Evolutionary conservation across 2,888 invertebrate species (phyloP), one percentile per base, ranked within the genome.

Genomic region (Latrodectus elegans): DNA sequence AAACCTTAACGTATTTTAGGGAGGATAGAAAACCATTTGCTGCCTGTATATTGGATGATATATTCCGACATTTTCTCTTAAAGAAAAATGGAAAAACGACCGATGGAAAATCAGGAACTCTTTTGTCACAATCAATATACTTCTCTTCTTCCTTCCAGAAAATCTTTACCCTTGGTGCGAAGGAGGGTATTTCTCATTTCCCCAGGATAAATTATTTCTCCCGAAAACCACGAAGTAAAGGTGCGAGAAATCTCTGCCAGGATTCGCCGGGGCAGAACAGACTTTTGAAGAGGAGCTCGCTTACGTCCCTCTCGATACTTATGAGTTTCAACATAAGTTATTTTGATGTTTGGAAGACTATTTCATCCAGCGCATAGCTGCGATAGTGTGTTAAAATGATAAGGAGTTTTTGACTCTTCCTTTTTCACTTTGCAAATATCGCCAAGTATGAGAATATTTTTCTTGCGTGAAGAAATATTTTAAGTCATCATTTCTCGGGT

Each of bases 121-220:
- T 74, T 81, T 81, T 81, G 81, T 74, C 81, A 81, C 81, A 81
- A 81, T 81, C 81, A 81, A 81, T 81, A 81, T 74, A 74, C 52
- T 81, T 72, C 74, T 74, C 67, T 73, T 73, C 55, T 73, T 72
- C 14, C 53, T 74, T 52, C 53, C 11, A 14, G 53, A 53, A 65
- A 68, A 53, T 17, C 51, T 26, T 8, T 26, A 17, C 53, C 52
- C 26, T 22, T 71, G 60, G 38, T 64, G 51, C 73, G 81, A 17
- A 74, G 38, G 38, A 53, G 74, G 67, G 67, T 74, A 81, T 81
- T 74, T 81, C 67, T 67, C 73, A 81, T 81, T 81, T 81, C 67
- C 65, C 53, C 17, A 1, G 67, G 52, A 53, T 81, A 74, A 74
- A 81, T 81, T 81, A 67, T 81, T 74, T 81, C 73, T 49, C 72